Evolutionary conservation across 2,113 vertebrate species (phyloP).

Genomic region (Phyllopteryx taeniolatus): DNA sequence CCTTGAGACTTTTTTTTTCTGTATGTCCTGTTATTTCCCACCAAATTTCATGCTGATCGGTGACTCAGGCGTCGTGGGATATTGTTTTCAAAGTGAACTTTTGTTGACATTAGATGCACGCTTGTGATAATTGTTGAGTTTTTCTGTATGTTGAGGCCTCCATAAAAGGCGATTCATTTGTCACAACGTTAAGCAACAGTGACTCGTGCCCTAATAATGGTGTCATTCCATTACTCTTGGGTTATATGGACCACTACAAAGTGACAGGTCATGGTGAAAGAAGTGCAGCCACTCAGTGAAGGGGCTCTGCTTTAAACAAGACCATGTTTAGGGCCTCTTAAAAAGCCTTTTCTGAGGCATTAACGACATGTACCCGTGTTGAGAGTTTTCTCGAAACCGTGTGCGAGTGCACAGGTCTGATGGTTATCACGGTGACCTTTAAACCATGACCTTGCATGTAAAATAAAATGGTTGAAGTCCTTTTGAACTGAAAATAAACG

Average conservation of each 20-base stretch:
- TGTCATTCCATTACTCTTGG: neutral
- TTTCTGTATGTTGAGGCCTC: neutral
- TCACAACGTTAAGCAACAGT: neutral
- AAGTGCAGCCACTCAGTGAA: constrained; percentile 9
- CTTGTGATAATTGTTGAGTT: neutral
- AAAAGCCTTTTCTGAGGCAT: constrained; percentile 16
- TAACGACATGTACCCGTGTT: constrained; percentile 12
- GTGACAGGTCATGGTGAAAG: constrained; percentile 13
- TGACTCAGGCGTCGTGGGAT: no score
- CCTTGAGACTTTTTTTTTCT: no score
- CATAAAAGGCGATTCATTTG: neutral
- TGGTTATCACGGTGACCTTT: constrained; percentile 33
- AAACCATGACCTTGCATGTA: constrained; percentile 21
- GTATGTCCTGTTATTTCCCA: no score
- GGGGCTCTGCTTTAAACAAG: constrained; percentile 21
- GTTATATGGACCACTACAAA: constrained; percentile 12
- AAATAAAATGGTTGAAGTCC: neutral
- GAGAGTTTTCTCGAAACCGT: constrained; percentile 12
- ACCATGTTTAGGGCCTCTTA: constrained; percentile 19
- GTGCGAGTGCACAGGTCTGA: constrained; percentile 26
- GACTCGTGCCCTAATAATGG: neutral
- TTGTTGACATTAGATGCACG: neutral
- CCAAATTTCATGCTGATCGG: no score
- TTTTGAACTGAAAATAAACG: neutral
- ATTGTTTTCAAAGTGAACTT: no score